These are phyloP conservation scores for Aphelocoma coerulescens DNA, from an alignment of 2,113 vertebrate genomes.

Conservation along the genomic window DNA sequence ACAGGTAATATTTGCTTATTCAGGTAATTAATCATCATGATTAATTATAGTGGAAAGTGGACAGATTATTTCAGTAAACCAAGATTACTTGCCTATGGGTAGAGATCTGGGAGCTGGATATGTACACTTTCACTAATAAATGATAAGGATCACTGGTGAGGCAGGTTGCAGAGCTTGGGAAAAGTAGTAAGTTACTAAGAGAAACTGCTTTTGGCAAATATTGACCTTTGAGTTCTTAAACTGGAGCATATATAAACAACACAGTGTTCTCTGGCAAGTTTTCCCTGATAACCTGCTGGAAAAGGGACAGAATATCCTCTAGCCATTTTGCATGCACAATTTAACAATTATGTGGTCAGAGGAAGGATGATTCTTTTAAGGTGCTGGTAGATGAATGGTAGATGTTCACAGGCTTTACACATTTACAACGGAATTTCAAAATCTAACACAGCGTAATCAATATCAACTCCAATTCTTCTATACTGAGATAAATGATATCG, in stretches of 20 bases:
- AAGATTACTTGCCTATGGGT: conserved; percentile 47
- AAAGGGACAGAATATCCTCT: conserved; percentile 68
- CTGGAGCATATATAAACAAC: conserved; percentile 72
- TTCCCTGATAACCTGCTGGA: conserved; percentile 74
- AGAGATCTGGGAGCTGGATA: conserved; percentile 23
- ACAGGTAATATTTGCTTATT: conserved; percentile 26
- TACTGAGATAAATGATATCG: background rate
- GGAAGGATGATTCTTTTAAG: conserved; percentile 65
- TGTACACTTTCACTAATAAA: conserved; percentile 30
- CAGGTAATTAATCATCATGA: conserved; percentile 51
- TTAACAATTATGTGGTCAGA: conserved; percentile 76
- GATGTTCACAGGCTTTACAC: conserved; percentile 55
- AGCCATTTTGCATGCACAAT: conserved; percentile 77
- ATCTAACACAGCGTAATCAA: conserved; percentile 49
- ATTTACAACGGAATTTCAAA: conserved; percentile 65
- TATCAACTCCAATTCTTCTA: conserved; percentile 36
- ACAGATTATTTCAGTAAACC: conserved; percentile 51
- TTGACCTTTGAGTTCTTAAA: conserved; percentile 79
- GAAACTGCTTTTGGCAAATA: conserved; percentile 74
- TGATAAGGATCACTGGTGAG: conserved; percentile 60
- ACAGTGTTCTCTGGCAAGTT: conserved; percentile 67
- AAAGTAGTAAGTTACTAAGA: conserved; percentile 60
- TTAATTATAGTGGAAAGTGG: conserved; percentile 48
- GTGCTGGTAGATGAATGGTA: conserved; percentile 40
- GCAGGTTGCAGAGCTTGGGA: conserved; percentile 47